Conservation (phyloP, 2,797 vertebrate genomes). For the Pangasius krempfi region DNA sequence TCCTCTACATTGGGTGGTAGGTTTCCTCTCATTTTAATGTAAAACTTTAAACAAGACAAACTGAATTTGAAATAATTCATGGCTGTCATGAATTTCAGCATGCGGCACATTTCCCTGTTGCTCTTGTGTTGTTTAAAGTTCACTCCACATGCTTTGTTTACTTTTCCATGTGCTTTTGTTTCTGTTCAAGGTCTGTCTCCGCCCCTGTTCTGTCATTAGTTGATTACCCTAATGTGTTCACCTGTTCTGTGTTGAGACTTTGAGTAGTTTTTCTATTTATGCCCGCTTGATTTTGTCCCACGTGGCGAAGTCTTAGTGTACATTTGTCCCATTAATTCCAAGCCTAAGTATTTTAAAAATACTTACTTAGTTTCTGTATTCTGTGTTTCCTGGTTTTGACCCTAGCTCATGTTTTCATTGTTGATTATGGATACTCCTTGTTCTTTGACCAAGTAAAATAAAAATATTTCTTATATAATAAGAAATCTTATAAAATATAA, state of each 20-base stretch:
- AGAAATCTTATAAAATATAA: no score
- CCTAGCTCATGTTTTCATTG: not conserved
- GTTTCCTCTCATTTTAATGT: not conserved
- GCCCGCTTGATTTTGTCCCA: not conserved
- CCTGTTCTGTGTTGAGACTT: not conserved
- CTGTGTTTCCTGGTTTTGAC: not conserved
- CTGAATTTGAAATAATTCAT: not conserved
- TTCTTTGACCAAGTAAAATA: no score
- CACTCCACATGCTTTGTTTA: not conserved
- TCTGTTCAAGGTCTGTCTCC: not conserved
- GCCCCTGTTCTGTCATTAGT: not conserved
- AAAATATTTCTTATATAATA: not conserved
- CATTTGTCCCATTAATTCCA: not conserved
- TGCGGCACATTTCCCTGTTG: not conserved
- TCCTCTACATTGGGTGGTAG: not conserved
- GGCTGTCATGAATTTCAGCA: no score
- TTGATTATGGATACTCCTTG: no score
- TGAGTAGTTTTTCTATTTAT: not conserved
- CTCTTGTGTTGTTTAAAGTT: not conserved
- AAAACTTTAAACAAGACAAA: not conserved
- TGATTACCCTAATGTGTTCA: not conserved
- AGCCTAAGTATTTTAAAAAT: no score
- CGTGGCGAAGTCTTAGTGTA: not conserved
- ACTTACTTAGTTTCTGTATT: not conserved
- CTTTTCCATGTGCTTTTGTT: not conserved